phyloP scores from a whole-genome alignment of 2,888 invertebrate species.

The Pyrocoelia pectoralis region DNA sequence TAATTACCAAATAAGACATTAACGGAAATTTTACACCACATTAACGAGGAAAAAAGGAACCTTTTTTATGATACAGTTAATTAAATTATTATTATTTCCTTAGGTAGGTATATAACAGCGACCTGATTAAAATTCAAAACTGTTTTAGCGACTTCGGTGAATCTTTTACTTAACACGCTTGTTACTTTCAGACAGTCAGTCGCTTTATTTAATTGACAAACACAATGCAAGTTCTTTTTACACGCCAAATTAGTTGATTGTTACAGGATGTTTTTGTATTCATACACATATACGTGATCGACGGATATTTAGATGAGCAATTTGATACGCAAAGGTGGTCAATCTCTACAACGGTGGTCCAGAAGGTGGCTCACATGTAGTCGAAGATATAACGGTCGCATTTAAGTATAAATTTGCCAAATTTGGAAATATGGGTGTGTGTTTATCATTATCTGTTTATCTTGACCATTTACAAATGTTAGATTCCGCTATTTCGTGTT shows the following conservation, averaged over 20 bases:
- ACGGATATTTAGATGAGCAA: background rate
- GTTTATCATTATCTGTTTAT: too few species aligned
- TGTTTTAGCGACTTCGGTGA: background rate
- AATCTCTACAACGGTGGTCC: background rate
- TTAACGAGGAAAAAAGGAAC: background rate
- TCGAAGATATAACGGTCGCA: background rate
- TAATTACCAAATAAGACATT: slow-evolving; percentile 1
- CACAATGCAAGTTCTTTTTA: background rate
- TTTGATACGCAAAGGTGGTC: background rate
- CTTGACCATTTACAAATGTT: too few species aligned
- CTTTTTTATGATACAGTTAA: slow-evolving; percentile 1
- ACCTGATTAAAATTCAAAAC: background rate
- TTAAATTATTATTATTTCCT: background rate
- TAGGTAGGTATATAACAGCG: background rate
- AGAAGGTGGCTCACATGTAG: background rate
- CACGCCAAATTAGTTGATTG: background rate
- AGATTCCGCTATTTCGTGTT: too few species aligned
- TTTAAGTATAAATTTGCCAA: too few species aligned
- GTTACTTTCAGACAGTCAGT: background rate
- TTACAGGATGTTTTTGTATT: background rate
- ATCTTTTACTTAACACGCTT: background rate
- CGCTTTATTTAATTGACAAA: background rate
- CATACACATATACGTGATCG: background rate
- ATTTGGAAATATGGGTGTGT: too few species aligned
- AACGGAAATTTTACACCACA: background rate